Evolutionary conservation across 1,140 invertebrate genomes (phyloP).

Genomic region (Platyura marginata): DNA sequence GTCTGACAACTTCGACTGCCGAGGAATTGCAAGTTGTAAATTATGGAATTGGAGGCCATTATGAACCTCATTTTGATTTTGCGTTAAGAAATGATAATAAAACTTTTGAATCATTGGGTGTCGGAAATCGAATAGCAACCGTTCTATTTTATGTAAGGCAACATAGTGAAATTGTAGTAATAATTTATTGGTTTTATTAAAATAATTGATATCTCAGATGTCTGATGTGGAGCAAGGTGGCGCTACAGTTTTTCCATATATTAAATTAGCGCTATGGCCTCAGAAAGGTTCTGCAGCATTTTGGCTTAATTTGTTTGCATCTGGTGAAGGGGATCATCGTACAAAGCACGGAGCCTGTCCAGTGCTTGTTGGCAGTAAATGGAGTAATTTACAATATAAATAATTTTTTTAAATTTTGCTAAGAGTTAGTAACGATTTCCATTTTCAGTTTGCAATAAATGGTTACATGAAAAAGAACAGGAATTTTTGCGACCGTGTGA

Average conservation of each 20-base stretch:
- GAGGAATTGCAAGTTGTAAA: slow-evolving; percentile 95
- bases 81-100: slow-evolving; percentile 26
- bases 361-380: slow-evolving; percentile 88
- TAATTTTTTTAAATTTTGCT: no score
- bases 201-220: slow-evolving; percentile 43
- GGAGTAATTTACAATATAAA: no score
- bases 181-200: no score
- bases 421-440: no score
- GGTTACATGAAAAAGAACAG: not conserved
- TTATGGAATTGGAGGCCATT: slow-evolving; percentile 98
- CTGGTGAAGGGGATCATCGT: slow-evolving; percentile 77
- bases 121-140: slow-evolving; percentile 92
- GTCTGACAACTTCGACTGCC: slow-evolving; percentile 65
- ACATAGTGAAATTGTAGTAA: no score
- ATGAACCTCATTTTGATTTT: slow-evolving; percentile 98
- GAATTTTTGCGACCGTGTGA: not conserved
- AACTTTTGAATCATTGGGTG: not conserved
- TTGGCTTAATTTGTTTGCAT: slow-evolving; percentile 87
- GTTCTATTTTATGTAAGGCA: slow-evolving; percentile 63
- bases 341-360: slow-evolving; percentile 96
- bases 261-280: slow-evolving; percentile 70
- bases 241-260: slow-evolving; percentile 81
- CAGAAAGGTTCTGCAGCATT: slow-evolving; percentile 81
- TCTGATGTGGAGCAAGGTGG: slow-evolving; percentile 89
- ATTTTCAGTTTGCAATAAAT: not conserved